Percentiles rank a stretch among this genome's conserved stretches.
Conservation (phyloP, 2,797 vertebrate genomes). For the Limnodromus scolopaceus region DNA sequence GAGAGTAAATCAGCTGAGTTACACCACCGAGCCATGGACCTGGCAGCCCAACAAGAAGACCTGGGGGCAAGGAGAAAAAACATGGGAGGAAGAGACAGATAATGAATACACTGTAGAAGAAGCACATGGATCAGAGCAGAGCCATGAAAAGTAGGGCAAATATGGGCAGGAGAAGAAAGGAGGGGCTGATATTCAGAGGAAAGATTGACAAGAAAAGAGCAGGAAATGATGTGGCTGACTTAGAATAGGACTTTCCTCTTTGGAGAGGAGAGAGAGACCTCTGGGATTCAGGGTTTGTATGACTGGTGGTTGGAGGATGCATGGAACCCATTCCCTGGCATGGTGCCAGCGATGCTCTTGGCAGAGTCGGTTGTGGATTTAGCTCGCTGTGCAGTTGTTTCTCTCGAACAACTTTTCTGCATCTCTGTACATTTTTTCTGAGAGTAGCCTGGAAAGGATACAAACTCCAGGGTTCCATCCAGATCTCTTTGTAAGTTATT, state of each 20-base stretch:
- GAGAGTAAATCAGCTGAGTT: conserved; percentile 30
- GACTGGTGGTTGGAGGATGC: not conserved
- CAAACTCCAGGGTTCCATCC: not conserved
- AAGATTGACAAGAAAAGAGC: not conserved
- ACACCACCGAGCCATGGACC: not conserved
- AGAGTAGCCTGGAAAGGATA: not conserved
- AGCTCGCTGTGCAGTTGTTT: not conserved
- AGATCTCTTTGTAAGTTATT: not conserved
- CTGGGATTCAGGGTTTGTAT: not conserved
- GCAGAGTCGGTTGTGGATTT: not conserved
- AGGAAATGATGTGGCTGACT: not conserved
- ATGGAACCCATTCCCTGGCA: not conserved
- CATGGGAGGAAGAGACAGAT: not conserved
- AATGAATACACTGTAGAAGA: not conserved
- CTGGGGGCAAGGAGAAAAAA: not conserved
- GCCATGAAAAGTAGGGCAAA: not conserved
- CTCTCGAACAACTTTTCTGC: not conserved
- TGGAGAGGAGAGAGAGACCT: not conserved
- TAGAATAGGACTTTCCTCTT: not conserved
- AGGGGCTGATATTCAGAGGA: not conserved
- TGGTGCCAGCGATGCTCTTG: not conserved
- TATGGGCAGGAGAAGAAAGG: not conserved
- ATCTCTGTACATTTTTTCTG: not conserved
- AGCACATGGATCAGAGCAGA: not conserved
- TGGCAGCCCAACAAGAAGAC: not conserved